Conservation (phyloP, 2,797 vertebrate species). For the Aselliscus stoliczkanus region DNA sequence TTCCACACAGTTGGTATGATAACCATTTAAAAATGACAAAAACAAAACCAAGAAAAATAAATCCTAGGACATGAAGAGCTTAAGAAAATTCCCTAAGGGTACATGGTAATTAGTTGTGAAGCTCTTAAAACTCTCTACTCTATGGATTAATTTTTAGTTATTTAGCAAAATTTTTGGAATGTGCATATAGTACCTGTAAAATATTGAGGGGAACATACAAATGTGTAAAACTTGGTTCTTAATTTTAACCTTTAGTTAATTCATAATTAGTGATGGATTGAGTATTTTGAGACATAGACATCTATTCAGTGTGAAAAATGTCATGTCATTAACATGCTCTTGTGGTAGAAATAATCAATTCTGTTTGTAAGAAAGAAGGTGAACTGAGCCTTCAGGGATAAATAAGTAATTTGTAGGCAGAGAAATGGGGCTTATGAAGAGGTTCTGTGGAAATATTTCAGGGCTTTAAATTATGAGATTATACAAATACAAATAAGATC, state of each 20-base stretch:
- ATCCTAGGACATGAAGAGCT: not conserved
- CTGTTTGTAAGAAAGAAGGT: not conserved
- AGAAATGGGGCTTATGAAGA: not conserved
- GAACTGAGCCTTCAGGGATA: not conserved
- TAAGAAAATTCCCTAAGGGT: not conserved
- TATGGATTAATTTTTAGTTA: not conserved
- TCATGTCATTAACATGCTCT: not conserved
- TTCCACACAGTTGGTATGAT: not conserved
- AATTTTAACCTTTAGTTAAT: not conserved
- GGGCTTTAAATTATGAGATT: not conserved
- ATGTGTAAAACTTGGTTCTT: not conserved
- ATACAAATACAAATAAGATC: not conserved
- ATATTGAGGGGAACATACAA: not conserved
- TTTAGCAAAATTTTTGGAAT: not conserved
- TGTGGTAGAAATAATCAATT: not conserved
- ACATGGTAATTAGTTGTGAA: not conserved
- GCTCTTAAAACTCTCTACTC: not conserved
- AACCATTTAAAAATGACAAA: not conserved
- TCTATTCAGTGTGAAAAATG: not conserved
- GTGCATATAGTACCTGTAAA: not conserved
- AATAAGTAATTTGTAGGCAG: not conserved
- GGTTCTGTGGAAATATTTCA: not conserved
- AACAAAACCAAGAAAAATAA: not conserved
- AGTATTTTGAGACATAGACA: not conserved
- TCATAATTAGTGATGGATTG: not conserved